A percentile compares a stretch with the other conserved stretches of the same genome.
Evolutionary conservation across 2,113 vertebrate genomes (phyloP).

Genomic region (Uria aalge): DNA sequence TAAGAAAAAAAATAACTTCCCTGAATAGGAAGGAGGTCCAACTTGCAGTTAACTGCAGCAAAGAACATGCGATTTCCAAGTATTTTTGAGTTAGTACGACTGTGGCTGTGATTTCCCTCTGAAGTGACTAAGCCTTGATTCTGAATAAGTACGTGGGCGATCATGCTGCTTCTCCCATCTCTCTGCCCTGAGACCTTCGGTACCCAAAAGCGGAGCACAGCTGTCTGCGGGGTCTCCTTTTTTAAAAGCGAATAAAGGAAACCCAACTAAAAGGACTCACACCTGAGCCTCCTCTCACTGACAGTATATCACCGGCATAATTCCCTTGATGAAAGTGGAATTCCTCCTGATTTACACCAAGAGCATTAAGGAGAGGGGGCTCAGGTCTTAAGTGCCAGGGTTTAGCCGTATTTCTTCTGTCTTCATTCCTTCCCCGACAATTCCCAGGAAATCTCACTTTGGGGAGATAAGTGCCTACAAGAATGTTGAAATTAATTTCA

Average conservation of each 20-base stretch:
- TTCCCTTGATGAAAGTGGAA: constrained; percentile 26
- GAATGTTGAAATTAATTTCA: constrained; percentile 49
- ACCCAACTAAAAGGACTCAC: background rate
- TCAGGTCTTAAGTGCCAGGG: background rate
- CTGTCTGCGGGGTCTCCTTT: background rate
- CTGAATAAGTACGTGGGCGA: background rate
- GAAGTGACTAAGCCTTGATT: background rate
- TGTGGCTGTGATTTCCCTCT: background rate
- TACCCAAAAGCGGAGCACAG: background rate
- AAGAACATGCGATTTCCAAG: background rate
- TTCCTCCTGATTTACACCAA: constrained; percentile 41
- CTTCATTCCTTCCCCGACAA: constrained; percentile 1
- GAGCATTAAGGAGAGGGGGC: constrained; percentile 18
- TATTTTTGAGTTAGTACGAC: background rate
- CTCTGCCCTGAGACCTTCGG: background rate
- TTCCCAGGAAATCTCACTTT: constrained; percentile 55
- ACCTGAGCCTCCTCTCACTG: constrained; percentile 22
- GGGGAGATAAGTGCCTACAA: constrained; percentile 35
- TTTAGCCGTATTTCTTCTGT: constrained; percentile 50
- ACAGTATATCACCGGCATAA: background rate
- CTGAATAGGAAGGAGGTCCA: background rate
- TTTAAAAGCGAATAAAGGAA: background rate
- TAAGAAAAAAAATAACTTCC: background rate
- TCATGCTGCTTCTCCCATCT: accelerated
- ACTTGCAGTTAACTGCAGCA: background rate